Conservation (phyloP, 2,888 invertebrate genomes). For the Drosophila paramelanica region DNA sequence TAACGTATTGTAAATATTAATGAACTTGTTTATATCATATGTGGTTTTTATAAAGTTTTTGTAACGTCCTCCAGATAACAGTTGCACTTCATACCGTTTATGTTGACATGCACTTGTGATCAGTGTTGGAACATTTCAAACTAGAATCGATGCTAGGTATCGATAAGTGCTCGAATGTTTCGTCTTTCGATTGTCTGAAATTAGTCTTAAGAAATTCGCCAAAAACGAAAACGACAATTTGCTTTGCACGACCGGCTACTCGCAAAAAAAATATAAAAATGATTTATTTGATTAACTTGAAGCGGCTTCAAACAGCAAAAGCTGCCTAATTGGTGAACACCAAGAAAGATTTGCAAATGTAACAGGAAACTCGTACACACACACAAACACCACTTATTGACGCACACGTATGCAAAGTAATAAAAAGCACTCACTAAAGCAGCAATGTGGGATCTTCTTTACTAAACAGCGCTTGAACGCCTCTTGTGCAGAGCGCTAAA, state of each 20-base stretch:
- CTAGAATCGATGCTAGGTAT: slow-evolving; percentile 31
- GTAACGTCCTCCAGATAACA: slow-evolving; percentile 20
- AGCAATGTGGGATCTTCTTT: slow-evolving; percentile 32
- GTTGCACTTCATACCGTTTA: slow-evolving; percentile 42
- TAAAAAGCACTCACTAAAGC: slow-evolving; percentile 52
- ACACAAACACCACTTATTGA: slow-evolving; percentile 43
- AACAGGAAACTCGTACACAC: slow-evolving; percentile 40
- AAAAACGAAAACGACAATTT: slow-evolving; percentile 14
- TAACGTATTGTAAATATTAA: slow-evolving; percentile 52
- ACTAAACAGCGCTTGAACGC: slow-evolving; percentile 30
- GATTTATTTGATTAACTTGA: slow-evolving; percentile 12
- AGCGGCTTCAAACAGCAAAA: slow-evolving; percentile 17
- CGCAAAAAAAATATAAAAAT: neutral
- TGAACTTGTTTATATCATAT: slow-evolving; percentile 27
- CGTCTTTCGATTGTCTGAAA: slow-evolving; percentile 22
- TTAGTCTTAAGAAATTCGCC: slow-evolving; percentile 11
- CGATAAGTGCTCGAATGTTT: slow-evolving; percentile 9
- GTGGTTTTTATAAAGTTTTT: slow-evolving; percentile 34
- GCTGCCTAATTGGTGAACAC: slow-evolving; percentile 21
- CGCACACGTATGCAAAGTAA: slow-evolving; percentile 75
- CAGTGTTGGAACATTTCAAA: slow-evolving; percentile 20
- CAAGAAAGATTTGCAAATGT: slow-evolving; percentile 32
- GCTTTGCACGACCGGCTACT: neutral
- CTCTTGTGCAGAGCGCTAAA: slow-evolving; percentile 44
- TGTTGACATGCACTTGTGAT: neutral